Percentiles rank a stretch among this genome's conserved stretches.
Evolutionary conservation across 2,113 vertebrate species (phyloP).

Genomic region (Desmodus rotundus): DNA sequence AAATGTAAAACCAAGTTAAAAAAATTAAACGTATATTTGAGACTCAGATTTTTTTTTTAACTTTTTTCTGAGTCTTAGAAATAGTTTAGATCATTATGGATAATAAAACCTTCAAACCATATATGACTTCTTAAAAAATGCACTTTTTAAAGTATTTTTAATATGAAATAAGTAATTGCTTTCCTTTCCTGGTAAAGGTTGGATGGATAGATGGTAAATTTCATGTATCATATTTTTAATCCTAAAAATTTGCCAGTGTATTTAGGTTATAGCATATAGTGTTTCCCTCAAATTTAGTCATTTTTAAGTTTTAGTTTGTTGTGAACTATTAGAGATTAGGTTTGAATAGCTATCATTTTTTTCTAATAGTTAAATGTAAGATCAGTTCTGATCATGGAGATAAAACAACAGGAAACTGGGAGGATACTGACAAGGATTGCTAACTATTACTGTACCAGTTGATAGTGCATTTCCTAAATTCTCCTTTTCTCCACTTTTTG

Average conservation of each 20-base stretch:
- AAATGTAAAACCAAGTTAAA: background rate
- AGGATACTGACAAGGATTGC: background rate
- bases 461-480: background rate
- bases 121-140: background rate
- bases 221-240: background rate
- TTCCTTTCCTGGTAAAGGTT: constrained; percentile 12
- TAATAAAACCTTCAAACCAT: constrained; percentile 23
- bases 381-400: constrained; percentile 39
- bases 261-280: background rate
- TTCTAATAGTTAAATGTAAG: background rate
- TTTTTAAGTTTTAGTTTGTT: constrained; percentile 6
- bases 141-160: constrained; percentile 24
- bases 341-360: background rate
- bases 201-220: background rate
- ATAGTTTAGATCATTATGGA: constrained; percentile 9
- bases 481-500: background rate
- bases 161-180: background rate
- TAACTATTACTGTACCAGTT: background rate
- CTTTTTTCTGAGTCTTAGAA: constrained; percentile 31
- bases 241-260: background rate
- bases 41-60: constrained; percentile 31
- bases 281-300: background rate
- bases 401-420: background rate
- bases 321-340: constrained; percentile 2
- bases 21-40: background rate